These are phyloP conservation scores for Syngnathus floridae DNA, from an alignment of 2,113 vertebrate genomes.

Conservation along the genomic window DNA sequence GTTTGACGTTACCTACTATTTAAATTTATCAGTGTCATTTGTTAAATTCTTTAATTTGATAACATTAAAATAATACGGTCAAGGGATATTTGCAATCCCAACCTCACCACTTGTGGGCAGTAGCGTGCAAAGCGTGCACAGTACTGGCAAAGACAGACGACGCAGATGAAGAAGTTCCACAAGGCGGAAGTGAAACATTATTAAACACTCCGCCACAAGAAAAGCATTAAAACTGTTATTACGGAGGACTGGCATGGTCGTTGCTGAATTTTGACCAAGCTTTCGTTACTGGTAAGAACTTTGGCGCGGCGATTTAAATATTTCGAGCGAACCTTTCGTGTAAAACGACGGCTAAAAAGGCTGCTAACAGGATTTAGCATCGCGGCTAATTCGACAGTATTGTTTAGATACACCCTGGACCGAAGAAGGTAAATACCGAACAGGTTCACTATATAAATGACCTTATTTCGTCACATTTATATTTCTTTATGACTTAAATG, in stretches of 20 bases:
- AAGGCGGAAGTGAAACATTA: conserved; percentile 1
- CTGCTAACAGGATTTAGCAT: conserved; percentile 6
- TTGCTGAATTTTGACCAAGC: neutral
- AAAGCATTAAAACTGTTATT: neutral
- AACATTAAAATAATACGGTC: neutral
- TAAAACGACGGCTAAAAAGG: neutral
- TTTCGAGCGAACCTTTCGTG: neutral
- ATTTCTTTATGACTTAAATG: neutral
- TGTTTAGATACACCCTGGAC: neutral
- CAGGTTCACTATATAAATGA: neutral
- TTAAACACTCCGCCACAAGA: neutral
- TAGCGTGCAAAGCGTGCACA: neutral
- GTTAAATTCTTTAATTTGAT: too few species aligned
- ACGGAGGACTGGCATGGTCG: neutral
- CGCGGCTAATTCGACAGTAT: neutral
- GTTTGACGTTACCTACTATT: neutral
- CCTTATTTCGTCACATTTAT: neutral
- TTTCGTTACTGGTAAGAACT: conserved; percentile 3
- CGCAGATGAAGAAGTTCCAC: neutral
- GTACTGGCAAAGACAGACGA: neutral
- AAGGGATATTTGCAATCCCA: neutral
- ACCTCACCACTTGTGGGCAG: neutral
- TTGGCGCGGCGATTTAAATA: neutral
- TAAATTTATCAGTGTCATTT: neutral
- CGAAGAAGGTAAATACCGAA: neutral